Conservation (phyloP, 2,888 invertebrate genomes). For the Phortica okadai region DNA sequence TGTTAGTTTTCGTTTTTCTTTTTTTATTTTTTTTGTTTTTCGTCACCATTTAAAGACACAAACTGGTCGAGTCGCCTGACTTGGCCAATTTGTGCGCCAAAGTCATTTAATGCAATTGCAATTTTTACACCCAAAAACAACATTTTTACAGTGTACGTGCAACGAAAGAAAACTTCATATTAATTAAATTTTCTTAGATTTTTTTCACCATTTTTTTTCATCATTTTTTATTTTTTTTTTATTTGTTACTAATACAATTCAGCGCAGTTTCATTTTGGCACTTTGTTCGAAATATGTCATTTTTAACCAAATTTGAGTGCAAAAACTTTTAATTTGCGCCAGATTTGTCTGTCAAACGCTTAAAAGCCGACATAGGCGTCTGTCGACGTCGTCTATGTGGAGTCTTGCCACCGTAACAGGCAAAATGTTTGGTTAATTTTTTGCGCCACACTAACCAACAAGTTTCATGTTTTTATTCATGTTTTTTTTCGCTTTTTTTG, state of each 20-base stretch:
- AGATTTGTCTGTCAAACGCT: slow-evolving; percentile 27
- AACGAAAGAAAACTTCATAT: not conserved
- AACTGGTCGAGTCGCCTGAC: slow-evolving; percentile 7
- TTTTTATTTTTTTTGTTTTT: not conserved
- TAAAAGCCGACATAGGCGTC: slow-evolving; percentile 6
- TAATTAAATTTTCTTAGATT: not conserved
- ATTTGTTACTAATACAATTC: not conserved
- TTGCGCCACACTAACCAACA: too few relatives aligned
- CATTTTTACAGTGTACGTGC: slow-evolving; percentile 6
- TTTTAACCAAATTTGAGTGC: slow-evolving; percentile 30
- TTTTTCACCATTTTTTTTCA: not conserved
- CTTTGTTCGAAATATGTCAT: slow-evolving; percentile 26
- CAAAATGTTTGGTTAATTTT: not conserved
- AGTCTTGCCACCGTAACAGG: slow-evolving; percentile 7
- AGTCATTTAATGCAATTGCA: slow-evolving; percentile 29
- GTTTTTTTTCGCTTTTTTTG: too few relatives aligned
- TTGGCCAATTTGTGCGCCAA: slow-evolving; percentile 7
- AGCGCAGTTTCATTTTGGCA: slow-evolving; percentile 7
- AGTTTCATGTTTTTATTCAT: too few relatives aligned
- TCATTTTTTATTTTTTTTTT: not conserved
- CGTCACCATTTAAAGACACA: not conserved
- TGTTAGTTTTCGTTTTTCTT: slow-evolving; percentile 2
- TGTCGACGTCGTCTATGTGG: not conserved
- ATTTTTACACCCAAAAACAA: slow-evolving; percentile 30
- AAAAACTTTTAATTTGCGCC: slow-evolving; percentile 37